phyloP scores from a whole-genome alignment of 2,113 vertebrate species.

The Taurulus bubalis region DNA sequence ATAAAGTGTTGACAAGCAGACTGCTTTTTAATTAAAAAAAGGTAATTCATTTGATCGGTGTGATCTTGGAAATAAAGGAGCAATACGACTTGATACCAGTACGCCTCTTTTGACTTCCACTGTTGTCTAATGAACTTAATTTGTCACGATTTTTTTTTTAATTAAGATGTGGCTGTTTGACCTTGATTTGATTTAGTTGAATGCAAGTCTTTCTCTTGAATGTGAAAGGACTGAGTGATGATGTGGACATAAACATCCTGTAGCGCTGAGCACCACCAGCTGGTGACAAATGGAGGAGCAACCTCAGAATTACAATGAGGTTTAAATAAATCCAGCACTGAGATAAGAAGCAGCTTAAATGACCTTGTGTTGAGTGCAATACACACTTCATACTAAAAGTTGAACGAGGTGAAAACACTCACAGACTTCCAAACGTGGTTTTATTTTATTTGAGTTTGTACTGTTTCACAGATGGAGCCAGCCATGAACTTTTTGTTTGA shows the following conservation, averaged over 20 bases:
- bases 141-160: not conserved
- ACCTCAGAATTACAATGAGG: not conserved
- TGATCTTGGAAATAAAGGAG: slow-evolving; percentile 44
- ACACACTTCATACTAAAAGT: not conserved
- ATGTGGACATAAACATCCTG: not conserved
- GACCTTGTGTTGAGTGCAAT: not conserved
- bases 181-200: not conserved
- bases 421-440: not conserved
- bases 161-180: not conserved
- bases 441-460: slow-evolving; percentile 20
- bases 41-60: not conserved
- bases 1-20: slow-evolving; percentile 1
- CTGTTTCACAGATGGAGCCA: not conserved
- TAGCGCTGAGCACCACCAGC: slow-evolving; percentile 29
- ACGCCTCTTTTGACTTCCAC: not conserved
- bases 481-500: not conserved
- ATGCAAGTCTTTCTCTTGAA: not conserved
- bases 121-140: not conserved
- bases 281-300: slow-evolving; percentile 23
- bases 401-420: slow-evolving; percentile 10
- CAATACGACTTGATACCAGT: slow-evolving; percentile 25
- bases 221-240: not conserved
- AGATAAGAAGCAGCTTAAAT: not conserved
- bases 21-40: slow-evolving; percentile 11
- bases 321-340: not conserved